Evolutionary conservation across 2,888 invertebrate species (phyloP), one percentile per base, ranked within the genome.

Genomic region (Beris chalybata): DNA sequence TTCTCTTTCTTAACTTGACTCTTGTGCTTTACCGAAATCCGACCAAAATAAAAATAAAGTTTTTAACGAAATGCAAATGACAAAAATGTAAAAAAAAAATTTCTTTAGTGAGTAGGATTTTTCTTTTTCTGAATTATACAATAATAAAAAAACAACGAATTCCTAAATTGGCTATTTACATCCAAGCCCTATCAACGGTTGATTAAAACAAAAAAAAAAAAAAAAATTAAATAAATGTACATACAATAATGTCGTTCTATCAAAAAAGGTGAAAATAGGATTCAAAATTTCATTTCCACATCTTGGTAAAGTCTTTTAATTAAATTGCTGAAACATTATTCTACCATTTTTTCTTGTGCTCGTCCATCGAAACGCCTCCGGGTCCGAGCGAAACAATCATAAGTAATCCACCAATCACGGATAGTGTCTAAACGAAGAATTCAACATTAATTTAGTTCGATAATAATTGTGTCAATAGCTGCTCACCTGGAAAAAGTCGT

Each of bases 291-390:
- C 54, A 29, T 64, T 54, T 64, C 45, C n/a, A 50, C 54, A 64
- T 30, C 64, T 45, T 64, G 64, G 64, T 64, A 53, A 31, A 64
- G 54, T 61, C 54, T 64, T 54, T 64, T 64, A 22, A 30, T 64
- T 64, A 64, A 52, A 43, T 45, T 13, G 45, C 54, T 54, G 54
- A 11, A 13, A 54, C 22, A 12, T 55, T 52, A 69, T 71, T 76
- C 74, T 80, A 81, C 81, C 81, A 99, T 81, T 93, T 92, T 84
- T 99, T 99, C 85, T 99, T 99, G 84, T 98, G 97, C 79, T 98
- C 98, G 82, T 99, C 99, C 95, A 99, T 97, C 70, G 97, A 97
- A 48, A 97, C 97, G 66, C 96, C 97, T 68, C 99, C 99, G 47
- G 99, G 99, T 44, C 99, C 99, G 71, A 98, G 86, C 70, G 94